A percentile compares a stretch with the other conserved stretches of the same genome.
Evolutionary conservation across 2,113 vertebrate genomes (phyloP).

Genomic region (Hyaena hyaena): DNA sequence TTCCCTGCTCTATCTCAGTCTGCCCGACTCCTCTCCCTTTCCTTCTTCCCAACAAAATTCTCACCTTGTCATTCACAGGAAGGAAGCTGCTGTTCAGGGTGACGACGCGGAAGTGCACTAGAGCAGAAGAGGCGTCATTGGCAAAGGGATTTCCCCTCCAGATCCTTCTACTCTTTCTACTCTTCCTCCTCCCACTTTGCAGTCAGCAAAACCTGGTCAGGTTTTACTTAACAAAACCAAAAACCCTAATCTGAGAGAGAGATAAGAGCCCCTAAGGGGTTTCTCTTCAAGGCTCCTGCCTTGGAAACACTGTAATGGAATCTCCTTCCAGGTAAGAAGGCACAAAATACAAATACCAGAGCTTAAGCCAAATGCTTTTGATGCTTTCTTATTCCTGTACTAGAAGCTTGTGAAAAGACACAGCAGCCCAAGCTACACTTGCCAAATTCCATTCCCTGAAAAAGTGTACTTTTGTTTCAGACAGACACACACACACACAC

Average conservation of each 20-base stretch:
- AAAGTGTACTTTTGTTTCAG: neutral
- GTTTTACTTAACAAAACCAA: neutral
- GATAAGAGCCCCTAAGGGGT: neutral
- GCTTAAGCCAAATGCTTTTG: neutral
- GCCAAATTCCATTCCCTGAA: neutral
- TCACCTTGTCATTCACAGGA: constrained; percentile 64
- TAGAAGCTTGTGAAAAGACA: neutral
- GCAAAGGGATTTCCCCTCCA: neutral
- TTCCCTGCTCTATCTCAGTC: neutral
- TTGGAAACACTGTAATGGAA: neutral
- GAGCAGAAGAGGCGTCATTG: neutral
- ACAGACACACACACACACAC: neutral
- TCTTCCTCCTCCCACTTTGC: neutral
- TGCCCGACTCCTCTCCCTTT: neutral
- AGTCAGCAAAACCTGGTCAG: constrained; percentile 39
- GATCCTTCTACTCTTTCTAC: neutral
- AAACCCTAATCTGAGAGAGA: neutral
- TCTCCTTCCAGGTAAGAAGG: neutral
- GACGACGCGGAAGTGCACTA: constrained; percentile 43
- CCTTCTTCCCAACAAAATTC: neutral
- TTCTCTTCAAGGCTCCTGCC: neutral
- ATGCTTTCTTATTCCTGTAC: neutral
- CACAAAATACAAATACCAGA: neutral
- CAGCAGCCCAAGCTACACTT: neutral
- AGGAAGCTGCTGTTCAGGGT: constrained; percentile 47